These are phyloP conservation scores for Eueides isabella DNA, from an alignment of 1,140 invertebrate species.

Conservation along the genomic window DNA sequence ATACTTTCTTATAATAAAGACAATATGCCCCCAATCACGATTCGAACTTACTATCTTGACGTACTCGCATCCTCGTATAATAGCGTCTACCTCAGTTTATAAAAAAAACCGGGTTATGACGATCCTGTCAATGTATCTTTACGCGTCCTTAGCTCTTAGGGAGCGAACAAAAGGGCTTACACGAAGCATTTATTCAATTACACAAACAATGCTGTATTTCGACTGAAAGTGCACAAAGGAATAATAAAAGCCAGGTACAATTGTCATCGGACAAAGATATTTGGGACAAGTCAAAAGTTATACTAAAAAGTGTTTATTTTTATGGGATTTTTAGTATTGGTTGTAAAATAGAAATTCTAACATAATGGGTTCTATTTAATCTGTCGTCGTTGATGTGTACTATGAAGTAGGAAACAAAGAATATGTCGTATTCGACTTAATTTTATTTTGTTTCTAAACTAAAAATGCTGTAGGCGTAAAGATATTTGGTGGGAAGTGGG, in stretches of 20 bases:
- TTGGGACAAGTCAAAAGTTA: constrained; percentile 71
- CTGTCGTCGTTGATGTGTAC: not conserved
- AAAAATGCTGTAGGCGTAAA: too few species aligned
- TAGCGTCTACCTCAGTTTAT: not conserved
- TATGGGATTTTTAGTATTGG: constrained; percentile 31
- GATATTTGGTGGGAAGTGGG: too few species aligned
- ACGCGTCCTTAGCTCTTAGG: constrained; percentile 43
- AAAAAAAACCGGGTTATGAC: constrained; percentile 24
- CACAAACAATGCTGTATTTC: constrained; percentile 64
- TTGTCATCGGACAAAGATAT: constrained; percentile 58
- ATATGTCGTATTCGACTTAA: not conserved
- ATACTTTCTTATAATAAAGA: not conserved
- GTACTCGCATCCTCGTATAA: not conserved
- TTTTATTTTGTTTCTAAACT: constrained; percentile 1
- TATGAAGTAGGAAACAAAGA: not conserved
- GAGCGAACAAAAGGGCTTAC: constrained; percentile 54
- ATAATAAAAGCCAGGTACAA: constrained; percentile 60
- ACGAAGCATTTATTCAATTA: constrained; percentile 77
- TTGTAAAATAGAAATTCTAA: constrained; percentile 9
- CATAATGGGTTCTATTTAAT: not conserved
- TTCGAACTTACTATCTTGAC: not conserved
- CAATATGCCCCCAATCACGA: not conserved
- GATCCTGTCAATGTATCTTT: constrained; percentile 37
- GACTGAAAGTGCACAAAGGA: constrained; percentile 68
- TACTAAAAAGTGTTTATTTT: constrained; percentile 55